Evolutionary conservation across 2,888 invertebrate species (phyloP).

Genomic region (Ochlodes sylvanus): DNA sequence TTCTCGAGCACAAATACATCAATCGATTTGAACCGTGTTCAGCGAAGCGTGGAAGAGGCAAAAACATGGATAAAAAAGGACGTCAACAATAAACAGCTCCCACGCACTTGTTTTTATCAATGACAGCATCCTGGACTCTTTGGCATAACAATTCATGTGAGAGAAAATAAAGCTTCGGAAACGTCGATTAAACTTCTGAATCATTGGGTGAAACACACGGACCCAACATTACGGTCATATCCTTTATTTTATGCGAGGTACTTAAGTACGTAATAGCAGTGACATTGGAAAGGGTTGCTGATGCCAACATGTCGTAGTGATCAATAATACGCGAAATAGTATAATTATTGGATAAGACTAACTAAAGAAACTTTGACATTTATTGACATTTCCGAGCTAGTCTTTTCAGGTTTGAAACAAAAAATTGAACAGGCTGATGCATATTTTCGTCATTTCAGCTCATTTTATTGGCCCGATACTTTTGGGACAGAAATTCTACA

Average conservation of each 20-base stretch:
- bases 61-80: constrained; percentile 49
- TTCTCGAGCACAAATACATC: background rate
- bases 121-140: constrained; percentile 34
- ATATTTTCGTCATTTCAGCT: too few relatives aligned
- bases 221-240: constrained; percentile 3
- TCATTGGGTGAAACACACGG: constrained; percentile 22
- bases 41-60: constrained; percentile 20
- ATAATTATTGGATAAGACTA: too few relatives aligned
- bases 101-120: constrained; percentile 51
- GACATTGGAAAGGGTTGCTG: background rate
- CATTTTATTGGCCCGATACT: too few relatives aligned
- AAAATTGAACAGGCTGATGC: too few relatives aligned
- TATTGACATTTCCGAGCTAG: too few relatives aligned
- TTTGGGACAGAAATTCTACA: too few relatives aligned
- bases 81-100: constrained; percentile 64
- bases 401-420: too few relatives aligned
- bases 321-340: too few relatives aligned
- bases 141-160: constrained; percentile 33
- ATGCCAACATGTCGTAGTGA: too few relatives aligned
- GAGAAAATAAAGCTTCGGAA: constrained; percentile 33
- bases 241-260: constrained; percentile 3
- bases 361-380: too few relatives aligned
- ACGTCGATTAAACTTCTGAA: constrained; percentile 31
- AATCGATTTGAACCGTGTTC: constrained; percentile 27
- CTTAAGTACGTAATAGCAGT: background rate